Base-by-base conservation (phyloP, 2,113 vertebrate species). In the Apistogramma diplotaenia region DNA sequence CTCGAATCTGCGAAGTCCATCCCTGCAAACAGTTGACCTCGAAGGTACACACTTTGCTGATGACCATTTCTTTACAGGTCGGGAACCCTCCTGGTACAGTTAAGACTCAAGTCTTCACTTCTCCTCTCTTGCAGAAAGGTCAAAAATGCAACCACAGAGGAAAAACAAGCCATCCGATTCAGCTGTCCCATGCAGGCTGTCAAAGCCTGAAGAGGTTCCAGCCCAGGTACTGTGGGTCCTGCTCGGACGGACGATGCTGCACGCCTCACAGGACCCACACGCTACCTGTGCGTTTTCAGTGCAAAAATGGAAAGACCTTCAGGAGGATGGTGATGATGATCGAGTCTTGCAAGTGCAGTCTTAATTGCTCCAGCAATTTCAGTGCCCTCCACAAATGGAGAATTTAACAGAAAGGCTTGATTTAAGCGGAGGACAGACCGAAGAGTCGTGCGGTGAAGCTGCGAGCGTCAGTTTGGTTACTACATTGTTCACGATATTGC, bases 311-410 rank as follows among this genome's bases (percentile, higher is more conserved):
- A 15, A 95, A 97, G 86, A 94, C 89, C 79, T 95, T 97, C 93
- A 96, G 92, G 90, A 97, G 96, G 94, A 97, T 95, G 0, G 96
- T 98, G 82, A 97, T 97, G 97, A 95, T 96, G 96, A 97, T 97
- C 79, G 95, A 98, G 93, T 97, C 97, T 21, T 99, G 97, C 93
- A 96, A 94, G 43, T 98, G 98, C 94, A 95, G 86, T 90, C 94
- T 94, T 74, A 93, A 96, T 91, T 98, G 96, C 65, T 94, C 95
- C 0, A 93, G 94, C 1, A 79, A 92, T n/a, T 95, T 95, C 72
- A 97, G 97, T 2, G 96, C 96, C 83, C 95, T 96, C 33, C 95
- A 98, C 91, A 97, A 96, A 94, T 27, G 77, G 71, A 76, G 61
- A 53, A 25, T 74, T 21, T 80, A 62, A 74, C 40, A 8, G 1